These are phyloP conservation scores for Drosophila arizonae DNA, from an alignment of 1,140 invertebrate genomes.

Conservation along the genomic window DNA sequence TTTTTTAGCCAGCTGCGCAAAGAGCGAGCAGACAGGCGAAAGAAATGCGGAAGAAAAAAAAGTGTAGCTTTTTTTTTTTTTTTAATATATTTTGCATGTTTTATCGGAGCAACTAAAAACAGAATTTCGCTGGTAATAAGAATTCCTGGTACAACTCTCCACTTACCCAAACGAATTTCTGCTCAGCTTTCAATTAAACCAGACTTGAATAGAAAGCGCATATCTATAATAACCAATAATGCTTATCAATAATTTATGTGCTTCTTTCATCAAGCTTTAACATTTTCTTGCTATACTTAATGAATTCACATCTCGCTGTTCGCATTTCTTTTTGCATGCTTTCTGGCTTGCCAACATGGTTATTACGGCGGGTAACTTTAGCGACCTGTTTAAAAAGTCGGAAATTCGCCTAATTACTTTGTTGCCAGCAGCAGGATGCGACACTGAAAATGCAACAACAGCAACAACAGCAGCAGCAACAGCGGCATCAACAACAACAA, in stretches of 20 bases:
- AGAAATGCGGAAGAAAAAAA: neutral
- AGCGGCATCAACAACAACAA: neutral
- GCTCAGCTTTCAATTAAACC: no score
- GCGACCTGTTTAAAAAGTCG: conserved; percentile 71
- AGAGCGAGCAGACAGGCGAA: conserved; percentile 9
- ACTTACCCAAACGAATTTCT: no score
- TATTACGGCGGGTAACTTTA: conserved; percentile 35
- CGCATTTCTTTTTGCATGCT: neutral
- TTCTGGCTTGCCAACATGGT: conserved; percentile 2
- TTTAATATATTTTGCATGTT: no score
- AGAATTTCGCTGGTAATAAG: neutral
- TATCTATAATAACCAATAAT: no score
- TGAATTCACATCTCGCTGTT: neutral
- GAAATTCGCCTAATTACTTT: conserved; percentile 77
- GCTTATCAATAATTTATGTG: no score
- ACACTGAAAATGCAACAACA: conserved; percentile 19
- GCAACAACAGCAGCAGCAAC: conserved; percentile 8
- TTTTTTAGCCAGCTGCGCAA: neutral
- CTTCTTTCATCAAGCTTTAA: no score
- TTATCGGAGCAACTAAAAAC: conserved; percentile 1
- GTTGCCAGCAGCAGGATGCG: conserved; percentile 57
- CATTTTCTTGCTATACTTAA: no score
- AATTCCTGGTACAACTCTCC: no score
- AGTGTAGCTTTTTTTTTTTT: no score
- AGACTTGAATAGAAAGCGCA: no score